These are phyloP conservation scores for Echinops telfairi DNA, from an alignment of 2,113 vertebrate species.

Conservation along the genomic window DNA sequence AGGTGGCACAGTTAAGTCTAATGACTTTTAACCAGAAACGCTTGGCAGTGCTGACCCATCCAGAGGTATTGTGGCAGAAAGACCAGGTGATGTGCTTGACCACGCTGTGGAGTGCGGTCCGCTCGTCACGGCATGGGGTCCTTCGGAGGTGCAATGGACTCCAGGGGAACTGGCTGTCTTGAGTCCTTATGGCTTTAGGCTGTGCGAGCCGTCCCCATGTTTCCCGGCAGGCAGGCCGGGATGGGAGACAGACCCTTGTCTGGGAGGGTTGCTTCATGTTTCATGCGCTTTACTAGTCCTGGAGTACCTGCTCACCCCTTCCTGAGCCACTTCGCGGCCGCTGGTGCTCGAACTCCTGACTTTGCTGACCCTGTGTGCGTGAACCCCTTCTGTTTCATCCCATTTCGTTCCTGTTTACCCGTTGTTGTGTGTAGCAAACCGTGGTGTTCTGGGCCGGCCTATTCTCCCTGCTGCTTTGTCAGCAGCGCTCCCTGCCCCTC, in stretches of 20 bases:
- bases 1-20: background rate
- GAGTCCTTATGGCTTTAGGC: accelerated
- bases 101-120: too few relatives aligned
- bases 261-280: accelerated
- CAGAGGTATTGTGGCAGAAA: too few relatives aligned
- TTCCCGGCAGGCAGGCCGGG: too few relatives aligned
- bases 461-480: background rate
- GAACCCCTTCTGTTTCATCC: background rate
- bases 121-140: too few relatives aligned
- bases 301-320: background rate
- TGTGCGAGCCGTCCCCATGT: background rate
- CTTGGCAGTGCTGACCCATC: background rate
- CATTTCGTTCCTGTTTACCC: background rate
- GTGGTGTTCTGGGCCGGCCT: background rate
- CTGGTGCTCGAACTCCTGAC: background rate
- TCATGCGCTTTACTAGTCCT: background rate
- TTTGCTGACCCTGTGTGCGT: background rate
- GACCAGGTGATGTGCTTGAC: too few relatives aligned
- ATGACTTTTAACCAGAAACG: background rate
- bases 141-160: too few relatives aligned
- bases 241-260: background rate
- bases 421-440: background rate
- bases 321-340: accelerated
- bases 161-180: too few relatives aligned
- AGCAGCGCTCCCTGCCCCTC: background rate